Evolutionary conservation across 2,113 vertebrate genomes (phyloP), one percentile per base, ranked within the genome.

Genomic region (Nannospalax galili): DNA sequence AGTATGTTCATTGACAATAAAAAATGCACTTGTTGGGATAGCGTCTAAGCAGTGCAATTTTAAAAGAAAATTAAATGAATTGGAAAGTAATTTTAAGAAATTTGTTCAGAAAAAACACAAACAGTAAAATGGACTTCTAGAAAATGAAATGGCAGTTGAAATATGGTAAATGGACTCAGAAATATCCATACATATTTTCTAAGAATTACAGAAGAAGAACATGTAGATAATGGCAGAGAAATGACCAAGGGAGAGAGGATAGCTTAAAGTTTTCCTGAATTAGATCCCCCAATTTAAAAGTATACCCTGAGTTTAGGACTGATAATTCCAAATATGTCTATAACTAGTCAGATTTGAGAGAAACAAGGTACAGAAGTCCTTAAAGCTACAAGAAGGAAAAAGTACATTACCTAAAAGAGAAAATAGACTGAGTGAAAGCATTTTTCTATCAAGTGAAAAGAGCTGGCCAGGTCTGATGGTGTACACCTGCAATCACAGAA

Each of bases 201-300:
- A 84, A 84, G n/a, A 93, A 93, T 84, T 80, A 37, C 40, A 94
- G 37, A 79, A 95, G 35, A 82, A 74, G 32, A 93, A 90, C 86
- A 88, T 78, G 45, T 35, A 69, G 37, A 12, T 52, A 91, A 77
- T 85, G 22, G 90, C 28, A 94, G 90, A 82, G 45, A 22, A 56
- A 56, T 9, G 60, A 64, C 48, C 37, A 69, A 26, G 28, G 37
- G 80, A 95, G 93, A 77, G n/a, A 80, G 26, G 79, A 60, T 26
- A 86, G 20, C 3, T 32, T 37, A 82, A 35, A 86, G 73, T 74
- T 85, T 95, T 88, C 56, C 15, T 88, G 78, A 92, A 88, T 91
- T 94, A 42, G 42, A 94, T 80, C 48, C 17, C 79, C 24, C 84
- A 35, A 88, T 84, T 95, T 80, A 77, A 90, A 58, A 91, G 16